Evolutionary conservation across 1,140 invertebrate genomes (phyloP).

Genomic region (Drosophila varians): DNA sequence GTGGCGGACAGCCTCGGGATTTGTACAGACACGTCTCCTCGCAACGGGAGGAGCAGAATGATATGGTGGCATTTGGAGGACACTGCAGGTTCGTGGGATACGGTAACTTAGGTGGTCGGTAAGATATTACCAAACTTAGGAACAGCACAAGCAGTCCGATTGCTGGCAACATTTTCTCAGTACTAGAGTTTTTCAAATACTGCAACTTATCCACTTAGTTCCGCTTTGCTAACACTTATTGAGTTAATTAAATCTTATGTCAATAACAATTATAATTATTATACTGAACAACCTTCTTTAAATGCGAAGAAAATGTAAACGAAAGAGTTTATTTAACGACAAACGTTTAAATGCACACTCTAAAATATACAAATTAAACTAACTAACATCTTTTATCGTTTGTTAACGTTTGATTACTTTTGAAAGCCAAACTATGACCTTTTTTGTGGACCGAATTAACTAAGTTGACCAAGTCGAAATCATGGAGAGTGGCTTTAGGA

Average conservation of each 20-base stretch:
- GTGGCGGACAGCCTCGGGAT: conserved; percentile 2
- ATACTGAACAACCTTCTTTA: too few relatives aligned
- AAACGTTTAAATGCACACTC: too few relatives aligned
- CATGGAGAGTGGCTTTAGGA: too few relatives aligned
- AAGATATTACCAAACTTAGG: background rate
- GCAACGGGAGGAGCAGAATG: conserved; percentile 4
- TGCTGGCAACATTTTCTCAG: background rate
- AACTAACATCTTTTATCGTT: too few relatives aligned
- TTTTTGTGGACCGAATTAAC: too few relatives aligned
- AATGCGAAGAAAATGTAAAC: too few relatives aligned
- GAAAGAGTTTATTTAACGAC: too few relatives aligned
- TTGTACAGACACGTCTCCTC: conserved; percentile 24
- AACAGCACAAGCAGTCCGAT: background rate
- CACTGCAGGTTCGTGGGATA: background rate
- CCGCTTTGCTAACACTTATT: background rate
- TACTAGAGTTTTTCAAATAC: background rate
- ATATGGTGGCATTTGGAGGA: background rate
- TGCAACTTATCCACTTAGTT: background rate
- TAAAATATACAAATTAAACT: too few relatives aligned
- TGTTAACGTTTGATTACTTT: too few relatives aligned
- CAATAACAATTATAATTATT: background rate
- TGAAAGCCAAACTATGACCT: too few relatives aligned
- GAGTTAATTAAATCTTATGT: background rate
- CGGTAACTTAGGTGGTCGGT: too few relatives aligned
- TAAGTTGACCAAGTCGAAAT: too few relatives aligned